Evolutionary conservation across 1,140 invertebrate species (phyloP).

Genomic region (Hypsibius dujardini): DNA sequence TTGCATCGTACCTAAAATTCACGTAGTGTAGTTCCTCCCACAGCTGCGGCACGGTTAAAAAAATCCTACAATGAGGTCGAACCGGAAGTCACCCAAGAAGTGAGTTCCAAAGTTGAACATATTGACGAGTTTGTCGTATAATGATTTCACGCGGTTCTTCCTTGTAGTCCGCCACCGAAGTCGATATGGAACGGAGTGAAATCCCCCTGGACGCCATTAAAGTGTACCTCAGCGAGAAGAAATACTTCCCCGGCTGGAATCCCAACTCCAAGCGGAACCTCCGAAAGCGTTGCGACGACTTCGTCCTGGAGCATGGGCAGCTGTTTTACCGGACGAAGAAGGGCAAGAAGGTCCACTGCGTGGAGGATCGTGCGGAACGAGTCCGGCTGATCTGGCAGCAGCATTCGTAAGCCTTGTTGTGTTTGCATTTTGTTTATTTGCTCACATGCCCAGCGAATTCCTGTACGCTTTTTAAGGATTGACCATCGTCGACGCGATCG

Average conservation of each 20-base stretch:
- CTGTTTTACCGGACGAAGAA: constrained; percentile 8
- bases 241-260: constrained; percentile 14
- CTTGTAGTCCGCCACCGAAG: no score
- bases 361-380: constrained; percentile 14
- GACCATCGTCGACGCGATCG: constrained; percentile 2
- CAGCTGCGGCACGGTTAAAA: no score
- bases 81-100: no score
- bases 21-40: no score
- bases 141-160: no score
- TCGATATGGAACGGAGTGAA: neutral
- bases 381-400: constrained; percentile 7
- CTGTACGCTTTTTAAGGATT: constrained; percentile 3
- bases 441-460: neutral
- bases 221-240: neutral
- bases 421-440: neutral
- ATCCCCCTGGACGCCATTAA: constrained; percentile 11
- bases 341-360: neutral
- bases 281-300: constrained; percentile 12
- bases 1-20: no score
- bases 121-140: no score
- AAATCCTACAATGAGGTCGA: no score
- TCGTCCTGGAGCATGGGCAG: neutral
- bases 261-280: constrained; percentile 9
- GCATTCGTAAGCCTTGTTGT: neutral
- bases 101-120: no score